Evolutionary conservation across 2,113 vertebrate species (phyloP), one percentile per base, ranked within the genome.

Genomic region (Aphyosemion australe): DNA sequence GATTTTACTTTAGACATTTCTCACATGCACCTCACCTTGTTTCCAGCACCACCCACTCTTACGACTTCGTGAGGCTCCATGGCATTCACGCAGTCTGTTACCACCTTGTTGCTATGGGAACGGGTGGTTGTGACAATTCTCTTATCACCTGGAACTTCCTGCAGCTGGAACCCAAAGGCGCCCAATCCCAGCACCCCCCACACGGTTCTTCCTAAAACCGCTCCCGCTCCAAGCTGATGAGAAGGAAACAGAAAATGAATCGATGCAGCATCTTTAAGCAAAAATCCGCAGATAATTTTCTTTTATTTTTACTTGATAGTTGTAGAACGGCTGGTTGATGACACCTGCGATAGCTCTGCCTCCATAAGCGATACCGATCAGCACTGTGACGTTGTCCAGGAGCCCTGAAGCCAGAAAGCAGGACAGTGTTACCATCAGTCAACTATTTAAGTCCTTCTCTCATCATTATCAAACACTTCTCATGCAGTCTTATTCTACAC

Each of bases 241-340:
- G 48, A 57, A 59, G 47, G 26, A 26, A 26, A 63, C 66, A 14
- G 0, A 54, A 9, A 57, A n/a, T 61, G 5, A 58, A 53, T 5
- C 9, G n/a, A 2, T 46, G 11, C 5, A 21, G 43, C 1, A 2
- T 3, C 8, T 48, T 39, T 26, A 1, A 7, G 32, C 51, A 18
- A 7, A 14, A 19, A 39, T 9, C 21, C 5, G 2, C 2, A 4
- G 1, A 32, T 18, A 0, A 1, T 21, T 49, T n/a, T 12, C 12
- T 50, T 14, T n/a, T 3, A n/a, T 77, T 45, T 20, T 54, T 93
- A 99, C 97, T 96, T 99, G 92, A 61, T 99, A 98, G 89, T 99
- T 99, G 91, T 95, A 97, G 86, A 97, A 99, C 0, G 97, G 97
- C 82, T 99, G 97, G 85, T 99, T 98, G 85, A 99, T 97, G 84